Evolutionary conservation across 2,113 vertebrate species (phyloP), one percentile per base, ranked within the genome.

Genomic region (Tragelaphus scriptus): DNA sequence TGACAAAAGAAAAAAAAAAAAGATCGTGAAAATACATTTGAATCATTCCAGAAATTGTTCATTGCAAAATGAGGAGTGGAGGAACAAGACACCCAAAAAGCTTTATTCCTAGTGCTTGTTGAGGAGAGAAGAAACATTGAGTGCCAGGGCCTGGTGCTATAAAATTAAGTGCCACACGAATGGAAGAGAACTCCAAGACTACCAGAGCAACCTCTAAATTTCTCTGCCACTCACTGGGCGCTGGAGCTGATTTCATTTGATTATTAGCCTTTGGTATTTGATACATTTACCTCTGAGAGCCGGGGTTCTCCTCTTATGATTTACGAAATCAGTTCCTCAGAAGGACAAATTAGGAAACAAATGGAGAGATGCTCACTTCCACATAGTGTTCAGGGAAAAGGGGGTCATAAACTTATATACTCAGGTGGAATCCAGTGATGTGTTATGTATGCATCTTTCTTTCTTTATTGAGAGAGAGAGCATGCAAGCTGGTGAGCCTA

Each of bases 381-480:
- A 14, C 53, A 55, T 47, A 86, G 2, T 15, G 58, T 71, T 93
- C 77, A 75, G 53, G 65, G 49, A 6, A 82, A 86, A 80, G 6
- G 53, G 15, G 1, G 30, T 26, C 85, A 68, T 40, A 65, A 91
- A 88, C 44, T 56, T 55, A 26, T 16, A 63, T 26, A 59, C 16
- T 80, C n/a, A 13, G 19, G 61, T 30, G n/a, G 81, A 84, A 79
- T 95, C 59, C 92, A 88, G 12, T 71, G 53, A 94, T 94, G 59
- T 30, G 59, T 36, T 84, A 87, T 65, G 25, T 30, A 32, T 44
- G 59, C n/a, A 9, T 80, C 89, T 87, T 88, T 90, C 30, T 88
- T 82, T 97, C 80, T 95, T 93, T 96, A 93, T 94, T 82, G 40
- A 97, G 68, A 92, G 53, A 96, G n/a, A 77, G 80, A 71, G 80